These are phyloP conservation scores for Platypus cylindrus DNA, from an alignment of 2,888 invertebrate genomes.

Conservation along the genomic window DNA sequence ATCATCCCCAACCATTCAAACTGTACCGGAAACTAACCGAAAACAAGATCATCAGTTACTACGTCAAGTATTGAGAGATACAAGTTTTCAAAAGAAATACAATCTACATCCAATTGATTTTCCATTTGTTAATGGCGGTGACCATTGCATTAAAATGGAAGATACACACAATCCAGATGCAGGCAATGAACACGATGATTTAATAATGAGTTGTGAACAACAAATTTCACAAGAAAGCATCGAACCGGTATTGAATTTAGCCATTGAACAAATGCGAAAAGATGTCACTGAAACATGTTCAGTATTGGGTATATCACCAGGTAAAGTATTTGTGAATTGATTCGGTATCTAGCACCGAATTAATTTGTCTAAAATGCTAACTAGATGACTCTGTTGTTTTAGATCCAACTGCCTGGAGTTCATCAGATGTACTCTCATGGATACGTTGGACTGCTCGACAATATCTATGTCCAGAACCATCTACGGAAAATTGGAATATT, in stretches of 20 bases:
- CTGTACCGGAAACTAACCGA: conserved; percentile 21
- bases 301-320: conserved; percentile 76
- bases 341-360: neutral
- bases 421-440: conserved; percentile 79
- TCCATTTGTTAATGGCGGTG: conserved; percentile 39
- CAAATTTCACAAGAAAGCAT: conserved; percentile 60
- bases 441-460: conserved; percentile 76
- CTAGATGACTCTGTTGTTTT: conserved; percentile 22
- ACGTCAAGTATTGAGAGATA: conserved; percentile 70
- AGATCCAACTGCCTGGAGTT: conserved; percentile 85
- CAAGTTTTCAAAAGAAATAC: conserved; percentile 71
- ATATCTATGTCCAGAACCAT: conserved; percentile 60
- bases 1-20: conserved; percentile 14
- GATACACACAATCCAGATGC: conserved; percentile 47
- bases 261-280: conserved; percentile 74
- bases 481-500: conserved; percentile 65
- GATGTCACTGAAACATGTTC: conserved; percentile 78
- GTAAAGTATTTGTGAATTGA: conserved; percentile 41
- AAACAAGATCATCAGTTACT: conserved; percentile 62
- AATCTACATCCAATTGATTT: conserved; percentile 69
- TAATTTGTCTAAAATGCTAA: neutral
- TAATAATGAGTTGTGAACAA: conserved; percentile 35
- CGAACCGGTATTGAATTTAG: conserved; percentile 71
- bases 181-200: conserved; percentile 25
- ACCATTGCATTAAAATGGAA: conserved; percentile 62